Conservation (phyloP, 2,888 invertebrate genomes). For the Anthoptus insignis region DNA sequence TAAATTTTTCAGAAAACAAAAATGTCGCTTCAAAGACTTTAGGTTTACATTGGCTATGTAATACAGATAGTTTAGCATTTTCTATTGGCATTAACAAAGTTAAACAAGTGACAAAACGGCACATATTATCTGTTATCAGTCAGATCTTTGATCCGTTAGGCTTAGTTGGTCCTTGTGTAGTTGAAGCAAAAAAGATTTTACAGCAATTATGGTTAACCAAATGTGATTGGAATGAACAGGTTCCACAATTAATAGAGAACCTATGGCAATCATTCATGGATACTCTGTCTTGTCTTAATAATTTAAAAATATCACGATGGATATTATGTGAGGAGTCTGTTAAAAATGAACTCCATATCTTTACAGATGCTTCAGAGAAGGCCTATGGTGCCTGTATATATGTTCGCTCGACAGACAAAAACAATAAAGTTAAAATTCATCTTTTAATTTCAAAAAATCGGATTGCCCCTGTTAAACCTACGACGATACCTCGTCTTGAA, state of each 20-base stretch:
- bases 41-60: conserved; percentile 47
- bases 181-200: conserved; percentile 43
- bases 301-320: neutral
- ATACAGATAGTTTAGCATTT: neutral
- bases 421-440: neutral
- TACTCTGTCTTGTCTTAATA: neutral
- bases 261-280: neutral
- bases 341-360: neutral
- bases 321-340: neutral
- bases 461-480: neutral
- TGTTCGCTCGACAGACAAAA: neutral
- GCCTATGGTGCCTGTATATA: neutral
- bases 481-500: neutral
- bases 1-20: conserved; percentile 18
- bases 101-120: conserved; percentile 44
- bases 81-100: neutral
- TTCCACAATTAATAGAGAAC: neutral
- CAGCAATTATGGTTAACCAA: conserved; percentile 41
- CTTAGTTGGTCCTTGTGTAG: conserved; percentile 39
- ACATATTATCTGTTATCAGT: conserved; percentile 41
- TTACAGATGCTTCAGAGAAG: neutral
- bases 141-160: conserved; percentile 48
- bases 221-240: conserved; percentile 30
- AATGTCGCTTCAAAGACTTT: conserved; percentile 45
- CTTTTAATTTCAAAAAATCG: neutral